A percentile compares a stretch with the other conserved stretches of the same genome.
Conservation (phyloP, 2,113 vertebrate species). For the Hoplias malabaricus region DNA sequence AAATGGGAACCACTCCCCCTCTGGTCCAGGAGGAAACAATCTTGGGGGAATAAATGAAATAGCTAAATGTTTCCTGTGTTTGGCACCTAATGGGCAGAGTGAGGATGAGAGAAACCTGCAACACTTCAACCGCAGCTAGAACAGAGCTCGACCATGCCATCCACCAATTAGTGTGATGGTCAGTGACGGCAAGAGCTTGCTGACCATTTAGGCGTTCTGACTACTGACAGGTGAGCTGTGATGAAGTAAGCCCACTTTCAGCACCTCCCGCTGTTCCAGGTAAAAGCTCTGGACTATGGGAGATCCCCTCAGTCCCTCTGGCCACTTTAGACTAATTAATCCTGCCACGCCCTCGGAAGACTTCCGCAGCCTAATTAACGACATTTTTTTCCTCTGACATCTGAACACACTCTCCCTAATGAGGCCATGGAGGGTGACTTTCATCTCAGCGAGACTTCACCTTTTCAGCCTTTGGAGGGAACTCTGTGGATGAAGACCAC, state of each 20-base stretch:
- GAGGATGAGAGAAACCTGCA: neutral
- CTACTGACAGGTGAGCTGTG: conserved; percentile 5
- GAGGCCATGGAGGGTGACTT: conserved; percentile 18
- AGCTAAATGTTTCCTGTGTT: neutral
- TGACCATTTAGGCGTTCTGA: neutral
- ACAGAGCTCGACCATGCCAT: neutral
- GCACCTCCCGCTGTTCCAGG: neutral
- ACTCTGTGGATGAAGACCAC: conserved; percentile 15
- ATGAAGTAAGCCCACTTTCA: neutral
- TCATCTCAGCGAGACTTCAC: conserved; percentile 36
- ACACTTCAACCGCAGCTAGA: neutral
- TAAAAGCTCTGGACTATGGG: conserved; percentile 10
- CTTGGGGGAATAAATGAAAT: neutral
- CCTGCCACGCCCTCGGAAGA: conserved; percentile 67
- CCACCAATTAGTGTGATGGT: conserved; percentile 16
- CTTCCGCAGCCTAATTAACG: conserved; percentile 71
- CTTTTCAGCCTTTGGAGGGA: conserved; percentile 30
- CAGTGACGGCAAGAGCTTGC: conserved; percentile 8
- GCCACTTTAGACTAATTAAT: conserved; percentile 74
- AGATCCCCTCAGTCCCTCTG: conserved; percentile 54
- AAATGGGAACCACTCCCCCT: too few species aligned
- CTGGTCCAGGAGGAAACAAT: too few species aligned
- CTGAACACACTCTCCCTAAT: conserved; percentile 49
- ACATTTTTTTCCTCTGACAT: conserved; percentile 61
- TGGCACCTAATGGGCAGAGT: neutral